Base-by-base conservation (phyloP, 2,888 invertebrate genomes). In the Ptilodon capucinus region DNA sequence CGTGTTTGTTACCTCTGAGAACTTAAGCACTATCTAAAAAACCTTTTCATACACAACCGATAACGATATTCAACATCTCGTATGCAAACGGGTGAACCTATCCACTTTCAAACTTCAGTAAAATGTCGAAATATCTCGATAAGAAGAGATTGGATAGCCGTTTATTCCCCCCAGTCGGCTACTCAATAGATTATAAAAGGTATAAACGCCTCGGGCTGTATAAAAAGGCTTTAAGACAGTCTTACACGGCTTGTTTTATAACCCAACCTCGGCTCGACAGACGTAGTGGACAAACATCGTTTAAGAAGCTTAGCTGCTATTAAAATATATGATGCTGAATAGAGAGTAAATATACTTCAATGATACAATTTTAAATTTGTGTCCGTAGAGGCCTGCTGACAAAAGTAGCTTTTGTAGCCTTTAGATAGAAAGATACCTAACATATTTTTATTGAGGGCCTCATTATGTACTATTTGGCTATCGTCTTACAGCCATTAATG, bases 211-310 rank as follows among this genome's bases (percentile, higher is more conserved):
- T 56, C 49, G 42, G 53, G 56, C 57, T 59, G 61, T 62, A 74
- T 71, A 74, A 76, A 72, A 60, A 57, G 60, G 56, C 57, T 57
- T 64, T 45, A 51, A 62, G 68, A 70, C 71, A 68, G 60, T 52
- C 59, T 55, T 52, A 52, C 64, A 65, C 63, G 62, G 62, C 58
- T 64, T 70, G 61, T 64, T 68, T 68, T 69, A 68, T 66, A 67
- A 48, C 62, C 57, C 48, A 56, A 52, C 54, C 47, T 49, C 46
- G 56, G 39, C 49, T 42, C 46, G 53, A n/a, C n/a, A n/a, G n/a
- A 50, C 48, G 49, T 38, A 57, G 57, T 55, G 57, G 64, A 60
- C 62, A 57, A 55, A 54, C 56, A 62, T 45, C 42, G 44, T 64
- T 68, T 71, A 74, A 46, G 68, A 70, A 61, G 57, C 58, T 56